Evolutionary conservation across 2,797 vertebrate species (phyloP).

Genomic region (Melanotaenia nigrans): DNA sequence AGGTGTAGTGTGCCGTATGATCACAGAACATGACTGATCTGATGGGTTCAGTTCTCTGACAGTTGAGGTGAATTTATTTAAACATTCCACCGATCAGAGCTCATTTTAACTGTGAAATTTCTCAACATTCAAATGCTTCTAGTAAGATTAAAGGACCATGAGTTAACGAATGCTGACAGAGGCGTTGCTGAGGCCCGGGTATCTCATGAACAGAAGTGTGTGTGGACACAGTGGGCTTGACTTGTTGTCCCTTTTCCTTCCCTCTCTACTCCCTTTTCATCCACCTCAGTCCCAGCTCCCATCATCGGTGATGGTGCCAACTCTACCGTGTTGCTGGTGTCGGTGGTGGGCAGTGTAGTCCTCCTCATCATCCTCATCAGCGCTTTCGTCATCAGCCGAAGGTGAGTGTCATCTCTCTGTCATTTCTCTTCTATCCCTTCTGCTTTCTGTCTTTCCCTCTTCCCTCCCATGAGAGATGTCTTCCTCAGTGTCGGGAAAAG

Average conservation of each 20-base stretch:
- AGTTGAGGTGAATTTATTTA: no score
- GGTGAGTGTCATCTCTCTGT: slow-evolving; percentile 81
- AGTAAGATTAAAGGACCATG: slow-evolving; percentile 8
- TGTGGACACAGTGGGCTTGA: slow-evolving; percentile 22
- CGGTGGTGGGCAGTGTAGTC: slow-evolving; percentile 93
- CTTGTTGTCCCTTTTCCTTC: slow-evolving; percentile 35
- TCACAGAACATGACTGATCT: no score
- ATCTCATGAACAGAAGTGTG: slow-evolving; percentile 13
- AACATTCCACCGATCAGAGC: background rate
- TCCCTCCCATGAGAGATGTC: slow-evolving; percentile 54
- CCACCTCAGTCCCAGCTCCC: slow-evolving; percentile 89
- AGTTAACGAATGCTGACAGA: slow-evolving; percentile 13
- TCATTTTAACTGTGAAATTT: slow-evolving; percentile 1
- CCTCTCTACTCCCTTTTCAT: background rate
- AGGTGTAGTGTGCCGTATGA: background rate
- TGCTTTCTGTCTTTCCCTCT: slow-evolving; percentile 51
- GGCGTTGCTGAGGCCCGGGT: slow-evolving; percentile 52
- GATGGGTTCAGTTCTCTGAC: no score
- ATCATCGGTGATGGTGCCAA: slow-evolving; percentile 96
- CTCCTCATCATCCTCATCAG: slow-evolving; percentile 96
- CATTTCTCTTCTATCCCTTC: slow-evolving; percentile 22
- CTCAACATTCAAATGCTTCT: background rate
- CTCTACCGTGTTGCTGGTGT: slow-evolving; percentile 94
- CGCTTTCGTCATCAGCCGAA: slow-evolving; percentile 96
- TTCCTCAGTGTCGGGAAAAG: slow-evolving; percentile 57